Evolutionary conservation across 2,888 invertebrate genomes (phyloP), one percentile per base, ranked within the genome.

Genomic region (Pseudococcus jackbeardsleyi): DNA sequence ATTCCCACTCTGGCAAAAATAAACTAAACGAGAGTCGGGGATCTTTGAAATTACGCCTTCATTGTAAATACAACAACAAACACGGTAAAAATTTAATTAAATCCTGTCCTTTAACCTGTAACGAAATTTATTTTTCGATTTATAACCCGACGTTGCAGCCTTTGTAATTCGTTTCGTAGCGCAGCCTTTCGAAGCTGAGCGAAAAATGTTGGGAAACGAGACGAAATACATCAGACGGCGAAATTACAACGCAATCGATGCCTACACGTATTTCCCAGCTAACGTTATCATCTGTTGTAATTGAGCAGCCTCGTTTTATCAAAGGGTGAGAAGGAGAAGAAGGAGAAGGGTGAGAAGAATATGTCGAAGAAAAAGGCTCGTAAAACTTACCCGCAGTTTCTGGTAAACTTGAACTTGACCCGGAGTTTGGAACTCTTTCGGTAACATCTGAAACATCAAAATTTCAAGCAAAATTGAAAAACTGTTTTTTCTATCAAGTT

Each of bases 351-450:
- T n/a, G 11, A 54, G 2, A n/a, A n/a, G 0, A 59, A 17, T n/a
- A 15, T 12, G 48, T 59, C 54, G 54, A 17, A 54, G 15, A 17
- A 3, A 64, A 64, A 22, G 9, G 8, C 22, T 22, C 19, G 22
- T 8, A 33, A 3, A 72, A 46, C 79, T 82, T 82, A 82, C 79
- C 33, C 46, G 42, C 46, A 12, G n/a, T 42, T 22, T 82, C 42
- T 42, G 39, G 79, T 82, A 82, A 19, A 82, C 19, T 82, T 42
- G 46, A 19, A 82, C 46, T 82, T 42, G 46, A 46, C 79, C 46
- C 79, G 79, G 79, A 42, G 19, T 19, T 72, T 72, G 86, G 86
- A 77, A 86, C 48, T 42, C 86, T 39, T 68, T 86, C 86, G 86
- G 48, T 68, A 48, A 77, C 86, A 86, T 68, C 86, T 86, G 50